A percentile compares a stretch with the other conserved stretches of the same genome.
phyloP scores from a whole-genome alignment of 2,797 vertebrate genomes.

The Hoplostethus atlanticus region DNA sequence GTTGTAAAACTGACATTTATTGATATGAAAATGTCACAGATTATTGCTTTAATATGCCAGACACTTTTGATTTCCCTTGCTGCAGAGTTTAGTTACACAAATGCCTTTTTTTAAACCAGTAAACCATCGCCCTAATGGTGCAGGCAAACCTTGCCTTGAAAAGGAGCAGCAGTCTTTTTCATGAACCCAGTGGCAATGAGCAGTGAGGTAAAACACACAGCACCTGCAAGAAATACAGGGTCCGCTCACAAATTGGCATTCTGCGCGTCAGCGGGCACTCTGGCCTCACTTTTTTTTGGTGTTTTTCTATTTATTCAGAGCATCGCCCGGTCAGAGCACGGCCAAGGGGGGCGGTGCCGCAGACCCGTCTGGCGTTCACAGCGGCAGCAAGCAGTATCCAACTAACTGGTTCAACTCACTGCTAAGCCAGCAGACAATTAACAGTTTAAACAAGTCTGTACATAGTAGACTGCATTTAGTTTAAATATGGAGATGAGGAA shows the following conservation, averaged over 20 bases:
- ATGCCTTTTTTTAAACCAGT: background rate
- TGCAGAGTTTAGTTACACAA: no score
- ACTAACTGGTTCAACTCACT: background rate
- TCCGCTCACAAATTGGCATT: slow-evolving; percentile 26
- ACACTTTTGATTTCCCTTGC: no score
- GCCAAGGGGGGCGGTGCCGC: slow-evolving; percentile 12
- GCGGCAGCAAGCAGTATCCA: slow-evolving; percentile 14
- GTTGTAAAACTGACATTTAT: no score
- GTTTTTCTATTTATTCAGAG: slow-evolving; percentile 34
- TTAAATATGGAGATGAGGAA: no score
- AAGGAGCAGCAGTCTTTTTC: slow-evolving; percentile 18
- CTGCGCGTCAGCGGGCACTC: slow-evolving; percentile 10
- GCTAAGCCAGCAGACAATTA: background rate
- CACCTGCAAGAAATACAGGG: slow-evolving; percentile 31
- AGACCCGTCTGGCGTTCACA: slow-evolving; percentile 19
- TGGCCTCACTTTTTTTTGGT: slow-evolving; percentile 23
- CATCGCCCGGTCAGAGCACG: slow-evolving; percentile 13
- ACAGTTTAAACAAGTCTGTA: background rate
- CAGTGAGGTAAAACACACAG: slow-evolving; percentile 12
- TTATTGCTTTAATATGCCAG: no score
- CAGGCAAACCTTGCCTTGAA: slow-evolving; percentile 14
- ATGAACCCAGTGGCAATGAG: background rate
- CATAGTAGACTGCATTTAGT: no score
- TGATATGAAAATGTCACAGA: no score
- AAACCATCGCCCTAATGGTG: background rate